Evolutionary conservation across 1,140 invertebrate genomes (phyloP).

Genomic region (Agrilus planipennis): DNA sequence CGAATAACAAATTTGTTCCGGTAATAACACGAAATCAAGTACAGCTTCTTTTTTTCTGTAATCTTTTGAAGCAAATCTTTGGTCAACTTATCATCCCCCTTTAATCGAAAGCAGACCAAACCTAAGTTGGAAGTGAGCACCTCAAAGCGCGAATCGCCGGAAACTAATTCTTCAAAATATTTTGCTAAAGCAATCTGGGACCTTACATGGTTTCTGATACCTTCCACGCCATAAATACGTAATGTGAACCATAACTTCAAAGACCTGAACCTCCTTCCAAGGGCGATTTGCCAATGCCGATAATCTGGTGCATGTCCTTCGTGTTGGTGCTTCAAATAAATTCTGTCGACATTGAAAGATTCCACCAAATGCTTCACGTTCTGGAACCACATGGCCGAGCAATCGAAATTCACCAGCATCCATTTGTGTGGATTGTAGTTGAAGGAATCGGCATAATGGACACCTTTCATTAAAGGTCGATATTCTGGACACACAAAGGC

Average conservation of each 20-base stretch:
- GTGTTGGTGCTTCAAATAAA: constrained; percentile 69
- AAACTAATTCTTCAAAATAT: constrained; percentile 61
- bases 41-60: constrained; percentile 67
- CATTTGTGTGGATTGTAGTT: constrained; percentile 93
- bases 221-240: constrained; percentile 68
- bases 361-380: constrained; percentile 69
- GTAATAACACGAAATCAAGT: constrained; percentile 66
- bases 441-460: constrained; percentile 76
- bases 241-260: constrained; percentile 94
- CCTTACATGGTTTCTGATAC: constrained; percentile 68
- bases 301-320: constrained; percentile 71
- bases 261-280: constrained; percentile 83
- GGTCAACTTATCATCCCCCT: constrained; percentile 61
- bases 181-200: constrained; percentile 64
- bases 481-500: constrained; percentile 80
- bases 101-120: constrained; percentile 79
- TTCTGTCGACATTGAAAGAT: constrained; percentile 85
- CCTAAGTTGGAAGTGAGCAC: constrained; percentile 46
- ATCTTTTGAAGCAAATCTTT: constrained; percentile 63
- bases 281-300: constrained; percentile 88
- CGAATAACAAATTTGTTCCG: constrained; percentile 60
- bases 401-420: constrained; percentile 88
- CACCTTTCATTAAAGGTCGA: constrained; percentile 56
- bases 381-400: constrained; percentile 79
- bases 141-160: constrained; percentile 66